Conservation (phyloP, 1,140 invertebrate genomes). For the Lasaia peninsularis region DNA sequence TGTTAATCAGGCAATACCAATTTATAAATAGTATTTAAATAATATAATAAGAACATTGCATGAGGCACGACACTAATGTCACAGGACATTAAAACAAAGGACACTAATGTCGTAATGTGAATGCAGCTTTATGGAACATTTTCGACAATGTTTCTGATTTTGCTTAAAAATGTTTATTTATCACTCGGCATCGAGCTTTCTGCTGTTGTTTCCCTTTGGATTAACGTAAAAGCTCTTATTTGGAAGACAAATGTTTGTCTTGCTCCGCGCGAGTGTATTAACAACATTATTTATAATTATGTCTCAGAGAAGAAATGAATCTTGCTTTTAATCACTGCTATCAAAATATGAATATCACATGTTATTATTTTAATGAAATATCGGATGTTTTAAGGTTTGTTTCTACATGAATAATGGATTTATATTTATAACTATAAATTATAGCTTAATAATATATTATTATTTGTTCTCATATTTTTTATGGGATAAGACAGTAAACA, state of each 20-base stretch:
- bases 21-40: too few relatives aligned
- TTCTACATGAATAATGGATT: too few relatives aligned
- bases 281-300: conserved; percentile 6
- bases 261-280: background rate
- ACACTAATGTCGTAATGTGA: background rate
- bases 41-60: too few relatives aligned
- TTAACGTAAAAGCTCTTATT: background rate
- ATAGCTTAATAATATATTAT: too few relatives aligned
- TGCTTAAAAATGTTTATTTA: background rate
- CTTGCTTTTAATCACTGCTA: background rate
- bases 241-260: background rate
- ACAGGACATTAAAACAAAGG: too few relatives aligned
- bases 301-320: background rate
- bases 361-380: background rate
- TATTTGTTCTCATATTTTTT: too few relatives aligned
- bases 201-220: background rate
- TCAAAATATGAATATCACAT: background rate
- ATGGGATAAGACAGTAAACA: too few relatives aligned
- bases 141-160: background rate
- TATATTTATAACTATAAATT: too few relatives aligned
- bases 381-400: background rate
- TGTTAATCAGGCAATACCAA: too few relatives aligned
- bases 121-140: background rate
- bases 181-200: background rate
- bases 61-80: too few relatives aligned